Evolutionary conservation across 2,888 invertebrate genomes (phyloP).

Genomic region (Synergus gifuensis): DNA sequence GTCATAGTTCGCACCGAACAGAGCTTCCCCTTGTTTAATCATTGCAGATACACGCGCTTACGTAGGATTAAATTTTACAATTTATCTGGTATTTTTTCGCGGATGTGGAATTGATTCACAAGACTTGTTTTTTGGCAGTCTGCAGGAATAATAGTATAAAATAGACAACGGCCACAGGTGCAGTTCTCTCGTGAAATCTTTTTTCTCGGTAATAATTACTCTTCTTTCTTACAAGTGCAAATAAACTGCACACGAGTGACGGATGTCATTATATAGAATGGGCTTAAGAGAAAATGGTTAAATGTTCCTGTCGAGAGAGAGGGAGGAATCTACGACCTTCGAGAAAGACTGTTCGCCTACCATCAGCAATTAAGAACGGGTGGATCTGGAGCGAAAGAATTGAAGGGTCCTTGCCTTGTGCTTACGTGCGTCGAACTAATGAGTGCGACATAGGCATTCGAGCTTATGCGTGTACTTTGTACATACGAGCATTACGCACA

Average conservation of each 20-base stretch:
- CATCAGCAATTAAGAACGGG: slow-evolving; percentile 72
- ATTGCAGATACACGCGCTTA: slow-evolving; percentile 53
- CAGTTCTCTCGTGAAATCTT: no score
- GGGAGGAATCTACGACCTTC: slow-evolving; percentile 25
- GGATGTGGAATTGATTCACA: slow-evolving; percentile 34
- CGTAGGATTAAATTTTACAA: slow-evolving; percentile 25
- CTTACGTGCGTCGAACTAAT: slow-evolving; percentile 61
- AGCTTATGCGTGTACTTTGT: slow-evolving; percentile 31
- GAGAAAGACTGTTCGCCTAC: slow-evolving; percentile 10
- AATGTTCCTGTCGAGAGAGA: not conserved
- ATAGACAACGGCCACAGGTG: not conserved
- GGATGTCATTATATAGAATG: not conserved
- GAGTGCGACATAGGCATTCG: slow-evolving; percentile 57
- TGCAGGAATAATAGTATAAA: not conserved
- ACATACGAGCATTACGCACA: slow-evolving; percentile 44
- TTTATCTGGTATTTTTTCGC: slow-evolving; percentile 20
- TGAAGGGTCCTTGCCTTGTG: slow-evolving; percentile 67
- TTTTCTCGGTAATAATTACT: no score
- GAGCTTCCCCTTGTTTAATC: slow-evolving; percentile 64
- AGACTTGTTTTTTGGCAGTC: not conserved
- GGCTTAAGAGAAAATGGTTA: slow-evolving; percentile 24
- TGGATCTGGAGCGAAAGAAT: slow-evolving; percentile 75
- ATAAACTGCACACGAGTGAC: not conserved
- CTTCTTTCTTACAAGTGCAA: not conserved
- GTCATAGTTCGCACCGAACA: slow-evolving; percentile 53